Conservation (phyloP, 2,113 vertebrate genomes). For the Nyctibius bracteatus region DNA sequence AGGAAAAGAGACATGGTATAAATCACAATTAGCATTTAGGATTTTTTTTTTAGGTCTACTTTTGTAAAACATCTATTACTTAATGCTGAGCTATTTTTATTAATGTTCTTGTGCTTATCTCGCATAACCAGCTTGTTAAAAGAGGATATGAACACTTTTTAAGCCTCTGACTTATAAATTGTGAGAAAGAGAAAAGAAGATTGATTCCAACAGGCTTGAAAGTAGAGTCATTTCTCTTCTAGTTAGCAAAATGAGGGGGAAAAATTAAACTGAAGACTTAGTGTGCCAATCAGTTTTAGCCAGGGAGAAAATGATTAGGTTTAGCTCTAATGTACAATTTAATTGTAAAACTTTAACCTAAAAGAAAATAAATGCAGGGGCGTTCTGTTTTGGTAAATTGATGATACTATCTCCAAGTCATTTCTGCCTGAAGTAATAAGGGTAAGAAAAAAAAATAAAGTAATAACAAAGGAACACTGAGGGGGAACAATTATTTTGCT, state of each 20-base stretch:
- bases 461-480: not conserved
- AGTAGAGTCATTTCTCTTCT: slow-evolving; percentile 25
- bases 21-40: not conserved
- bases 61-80: slow-evolving; percentile 10
- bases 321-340: not conserved
- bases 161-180: slow-evolving; percentile 43
- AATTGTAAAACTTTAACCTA: not conserved
- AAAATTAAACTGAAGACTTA: not conserved
- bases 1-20: not conserved
- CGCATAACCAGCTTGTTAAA: slow-evolving; percentile 48
- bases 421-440: not conserved
- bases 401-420: not conserved
- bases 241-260: not conserved
- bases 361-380: not conserved
- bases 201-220: slow-evolving; percentile 39
- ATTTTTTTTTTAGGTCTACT: not conserved
- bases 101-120: slow-evolving; percentile 51
- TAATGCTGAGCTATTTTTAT: slow-evolving; percentile 50
- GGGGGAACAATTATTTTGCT: not conserved
- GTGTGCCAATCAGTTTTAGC: not conserved
- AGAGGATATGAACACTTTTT: slow-evolving; percentile 30
- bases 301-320: not conserved
- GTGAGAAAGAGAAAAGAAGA: slow-evolving; percentile 45
- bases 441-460: not conserved
- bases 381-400: slow-evolving; percentile 1